These are phyloP conservation scores for Lepetodrilus schrolli DNA, from an alignment of 2,888 invertebrate species.

Conservation along the genomic window DNA sequence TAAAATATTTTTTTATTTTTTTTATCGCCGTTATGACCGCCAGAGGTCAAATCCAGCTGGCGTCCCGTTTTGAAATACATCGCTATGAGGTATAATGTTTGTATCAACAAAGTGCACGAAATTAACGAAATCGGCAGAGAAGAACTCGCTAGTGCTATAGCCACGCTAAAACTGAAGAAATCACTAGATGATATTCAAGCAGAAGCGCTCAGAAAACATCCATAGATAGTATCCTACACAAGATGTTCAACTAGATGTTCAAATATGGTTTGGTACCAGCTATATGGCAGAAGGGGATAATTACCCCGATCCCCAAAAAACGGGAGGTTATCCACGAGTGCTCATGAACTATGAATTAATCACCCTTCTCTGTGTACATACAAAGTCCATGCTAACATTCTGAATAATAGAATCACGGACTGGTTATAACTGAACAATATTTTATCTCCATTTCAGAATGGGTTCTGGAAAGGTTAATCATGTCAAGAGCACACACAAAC, in stretches of 20 bases:
- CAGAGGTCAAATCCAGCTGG: too few relatives aligned
- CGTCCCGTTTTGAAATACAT: too few relatives aligned
- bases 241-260: slow-evolving; percentile 34
- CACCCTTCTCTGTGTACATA: slow-evolving; percentile 36
- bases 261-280: slow-evolving; percentile 31
- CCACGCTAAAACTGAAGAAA: not conserved
- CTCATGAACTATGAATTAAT: slow-evolving; percentile 39
- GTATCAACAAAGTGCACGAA: too few relatives aligned
- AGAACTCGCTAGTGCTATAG: not conserved
- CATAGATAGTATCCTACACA: not conserved
- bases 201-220: not conserved
- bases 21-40: too few relatives aligned
- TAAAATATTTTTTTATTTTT: too few relatives aligned
- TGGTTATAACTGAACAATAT: slow-evolving; percentile 30
- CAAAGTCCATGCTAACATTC: slow-evolving; percentile 36
- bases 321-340: slow-evolving; percentile 31
- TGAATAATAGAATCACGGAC: slow-evolving; percentile 27
- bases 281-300: slow-evolving; percentile 33
- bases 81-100: too few relatives aligned
- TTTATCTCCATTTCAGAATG: slow-evolving; percentile 30
- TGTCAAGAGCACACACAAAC: slow-evolving; percentile 34
- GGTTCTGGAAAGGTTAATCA: not conserved
- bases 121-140: too few relatives aligned
- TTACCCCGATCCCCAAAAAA: slow-evolving; percentile 33
- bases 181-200: not conserved